Base-by-base conservation (phyloP, 2,888 invertebrate genomes). In the Morpho helenor region DNA sequence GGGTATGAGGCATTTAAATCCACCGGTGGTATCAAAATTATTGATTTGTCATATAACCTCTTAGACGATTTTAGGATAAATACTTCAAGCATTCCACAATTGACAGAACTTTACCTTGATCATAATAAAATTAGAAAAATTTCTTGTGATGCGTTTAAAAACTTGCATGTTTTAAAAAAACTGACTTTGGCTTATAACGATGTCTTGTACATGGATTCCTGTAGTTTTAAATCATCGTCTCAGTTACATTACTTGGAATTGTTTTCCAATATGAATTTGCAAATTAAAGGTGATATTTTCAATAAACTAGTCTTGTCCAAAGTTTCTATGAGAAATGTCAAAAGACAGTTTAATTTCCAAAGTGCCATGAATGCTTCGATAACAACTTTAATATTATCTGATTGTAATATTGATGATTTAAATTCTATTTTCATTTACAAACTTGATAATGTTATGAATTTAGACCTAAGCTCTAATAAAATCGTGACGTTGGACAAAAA, bases 121-220 rank as follows among this genome's bases (percentile, higher is more conserved):
- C 52, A 63, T 10, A 63, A 63, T 44, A 58, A 60, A 9, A 42
- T 63, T 45, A 51, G 23, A 56, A 58, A 63, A 9, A 40, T 63
- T 7, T 58, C 56, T 39, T 49, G 53, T 40, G 46, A 10, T 9
- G 61, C 60, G 7, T 60, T 63, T 45, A 10, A 44, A 3, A 55
- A 63, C 47, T 47, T 63, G 9, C 8, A 7, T 2, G 7, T 44
- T 45, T 45, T 63, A 43, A 23, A 56, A 56, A 56, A 53, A 48
- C 7, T 63, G 40, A 49, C 52, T 43, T 49, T 63, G 42, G 55
- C 54, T 41, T 45, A 8, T 39, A 63, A 63, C 53, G 58, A 58
- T 52, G 56, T 63, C 4, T 41, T 51, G 10, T 6, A 45, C 39
- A 45, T 63, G 10, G 49, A 60, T 60, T 49, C 63, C 39, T 42